These are phyloP conservation scores for Chalcis sispes DNA, from an alignment of 2,888 invertebrate genomes.

Conservation along the genomic window DNA sequence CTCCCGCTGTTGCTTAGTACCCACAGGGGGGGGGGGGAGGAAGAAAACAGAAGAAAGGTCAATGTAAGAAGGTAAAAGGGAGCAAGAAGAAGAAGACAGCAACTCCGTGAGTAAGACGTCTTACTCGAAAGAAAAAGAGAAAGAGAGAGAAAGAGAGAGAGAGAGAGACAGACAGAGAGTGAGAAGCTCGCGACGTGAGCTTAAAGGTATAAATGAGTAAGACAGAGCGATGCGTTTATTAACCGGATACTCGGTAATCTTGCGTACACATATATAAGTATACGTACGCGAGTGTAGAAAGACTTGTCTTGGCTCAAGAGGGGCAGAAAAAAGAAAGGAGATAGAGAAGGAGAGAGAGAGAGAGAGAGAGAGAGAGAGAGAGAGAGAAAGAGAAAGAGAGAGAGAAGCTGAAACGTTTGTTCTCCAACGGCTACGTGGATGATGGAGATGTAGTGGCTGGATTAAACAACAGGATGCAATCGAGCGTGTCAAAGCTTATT, in stretches of 20 bases:
- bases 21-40: no score
- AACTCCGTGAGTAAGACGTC: slow-evolving; percentile 46
- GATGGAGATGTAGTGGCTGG: not conserved
- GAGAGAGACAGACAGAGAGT: not conserved
- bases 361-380: not conserved
- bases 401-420: slow-evolving; percentile 7
- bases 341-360: not conserved
- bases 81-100: slow-evolving; percentile 66
- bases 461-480: not conserved
- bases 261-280: no score
- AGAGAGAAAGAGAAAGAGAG: not conserved
- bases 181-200: not conserved
- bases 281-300: no score
- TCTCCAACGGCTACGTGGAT: not conserved
- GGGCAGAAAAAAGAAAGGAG: not conserved
- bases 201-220: not conserved
- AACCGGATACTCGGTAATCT: slow-evolving; percentile 36
- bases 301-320: no score
- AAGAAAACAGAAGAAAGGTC: slow-evolving; percentile 62
- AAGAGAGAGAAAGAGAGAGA: not conserved
- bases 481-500: no score
- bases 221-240: slow-evolving; percentile 36
- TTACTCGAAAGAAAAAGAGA: slow-evolving; percentile 9
- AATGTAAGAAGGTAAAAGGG: slow-evolving; percentile 65
- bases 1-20: slow-evolving; percentile 1